phyloP scores from a whole-genome alignment of 2,113 vertebrate species.

The Sinocyclocheilus grahami region DNA sequence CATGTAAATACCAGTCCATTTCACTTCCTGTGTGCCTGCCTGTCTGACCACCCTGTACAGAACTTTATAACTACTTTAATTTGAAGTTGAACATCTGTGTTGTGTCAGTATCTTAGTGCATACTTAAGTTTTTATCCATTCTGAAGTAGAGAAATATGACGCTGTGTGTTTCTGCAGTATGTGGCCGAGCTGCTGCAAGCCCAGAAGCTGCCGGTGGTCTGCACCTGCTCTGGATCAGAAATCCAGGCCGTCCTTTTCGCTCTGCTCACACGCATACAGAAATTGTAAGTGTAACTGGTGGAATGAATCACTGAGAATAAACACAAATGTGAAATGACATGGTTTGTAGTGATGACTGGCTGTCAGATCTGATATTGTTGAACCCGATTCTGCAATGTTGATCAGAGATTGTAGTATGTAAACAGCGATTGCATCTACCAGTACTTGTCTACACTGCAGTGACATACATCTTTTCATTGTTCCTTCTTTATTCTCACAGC shows the following conservation, averaged over 20 bases:
- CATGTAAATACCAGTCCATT: slow-evolving; percentile 67
- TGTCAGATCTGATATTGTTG: not conserved
- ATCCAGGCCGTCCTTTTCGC: slow-evolving; percentile 87
- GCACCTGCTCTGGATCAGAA: slow-evolving; percentile 84
- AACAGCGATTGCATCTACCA: not conserved
- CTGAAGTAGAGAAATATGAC: not conserved
- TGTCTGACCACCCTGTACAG: not conserved
- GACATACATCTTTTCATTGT: not conserved
- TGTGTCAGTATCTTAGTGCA: not conserved
- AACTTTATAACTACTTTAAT: not conserved
- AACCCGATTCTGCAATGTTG: not conserved
- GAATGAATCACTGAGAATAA: not conserved
- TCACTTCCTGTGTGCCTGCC: not conserved
- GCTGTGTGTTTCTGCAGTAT: slow-evolving; percentile 74
- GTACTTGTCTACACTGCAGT: not conserved
- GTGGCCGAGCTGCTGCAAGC: slow-evolving; percentile 85
- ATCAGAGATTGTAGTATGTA: not conserved
- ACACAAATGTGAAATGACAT: not conserved
- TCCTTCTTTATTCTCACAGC: slow-evolving; percentile 63
- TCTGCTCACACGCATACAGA: slow-evolving; percentile 88
- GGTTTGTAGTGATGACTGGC: not conserved
- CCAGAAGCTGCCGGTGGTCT: slow-evolving; percentile 85
- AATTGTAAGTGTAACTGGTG: slow-evolving; percentile 81
- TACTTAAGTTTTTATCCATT: not conserved
- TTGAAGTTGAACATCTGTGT: not conserved